Evolutionary conservation across 2,888 invertebrate species (phyloP), one percentile per base, ranked within the genome.

Genomic region (Tholera decimalis): DNA sequence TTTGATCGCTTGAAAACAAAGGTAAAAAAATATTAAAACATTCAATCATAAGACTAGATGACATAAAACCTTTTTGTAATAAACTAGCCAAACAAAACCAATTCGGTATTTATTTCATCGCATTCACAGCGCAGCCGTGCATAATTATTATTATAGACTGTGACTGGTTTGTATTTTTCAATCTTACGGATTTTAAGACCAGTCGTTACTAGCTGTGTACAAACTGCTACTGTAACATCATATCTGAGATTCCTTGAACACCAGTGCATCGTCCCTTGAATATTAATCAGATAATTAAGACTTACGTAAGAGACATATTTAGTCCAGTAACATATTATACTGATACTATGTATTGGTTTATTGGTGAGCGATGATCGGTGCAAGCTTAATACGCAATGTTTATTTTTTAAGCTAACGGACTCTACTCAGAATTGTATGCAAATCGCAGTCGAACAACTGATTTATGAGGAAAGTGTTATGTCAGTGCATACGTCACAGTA

Each of bases 261-360:
- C 44, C 28, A 56, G 44, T 43, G 44, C 54, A 58, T 20, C 37
- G 60, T 28, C 43, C n/a, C 24, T 63, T 60, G 59, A 79, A 79
- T 51, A 64, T 63, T 72, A 63, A 66, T 65, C 37, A 64, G 58
- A 50, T 71, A 30, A 11, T 58, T 68, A 59, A 53, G 49, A 56
- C 33, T 63, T 69, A 18, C 61, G 28, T 68, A 60, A 70, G 30
- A 66, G 15, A 28, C 46, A 18, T 44, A 43, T 54, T 58, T 44
- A 53, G 28, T 37, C n/a, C 24, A 50, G 33, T 63, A 37, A 54
- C 44, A 26, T 24, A 55, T 24, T 24, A 11, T 13, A 18, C 18
- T 26, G n/a, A 5, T 43, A 55, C 18, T 55, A 28, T 9, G 18
- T 43, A 35, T 39, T 18, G 15, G 1, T 69, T n/a, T 9, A 20